Evolutionary conservation across 1,140 invertebrate species (phyloP), one percentile per base, ranked within the genome.

Genomic region (Zaprionus ghesquierei): DNA sequence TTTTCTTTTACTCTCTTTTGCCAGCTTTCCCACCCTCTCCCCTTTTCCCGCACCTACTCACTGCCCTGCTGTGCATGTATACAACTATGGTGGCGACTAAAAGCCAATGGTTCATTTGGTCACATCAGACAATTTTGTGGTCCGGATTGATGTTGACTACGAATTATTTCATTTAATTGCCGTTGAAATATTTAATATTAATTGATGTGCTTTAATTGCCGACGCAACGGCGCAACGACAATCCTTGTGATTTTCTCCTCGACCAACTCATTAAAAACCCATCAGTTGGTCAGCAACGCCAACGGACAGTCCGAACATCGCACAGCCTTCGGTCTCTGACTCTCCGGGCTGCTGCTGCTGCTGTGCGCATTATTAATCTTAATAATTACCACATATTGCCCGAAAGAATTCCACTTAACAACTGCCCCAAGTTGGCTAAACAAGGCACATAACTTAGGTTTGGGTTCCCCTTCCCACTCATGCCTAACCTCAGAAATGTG

Each of bases 151-250:
- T 69, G 81, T 56, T 72, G 63, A 76, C 66, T 59, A 60, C 58
- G 65, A 79, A 77, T 79, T 80, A 84, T 89, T 75, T 71, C 64
- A 79, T 89, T 84, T 89, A 89, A 89, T 78, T 89, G 84, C 77
- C 70, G 71, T 72, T 89, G 79, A 89, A 89, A 89, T 89, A 89
- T 89, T 89, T 89, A 89, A 89, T 84, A 89, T 89, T 89, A 89
- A 89, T 89, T 89, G 87, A 89, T 89, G 84, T 69, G 50, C 79
- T 76, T 89, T 87, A 87, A 87, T 87, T 84, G 69, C 54, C 51
- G 70, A 18, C 31, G 25, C 27, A 44, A 15, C 5, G 13, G 20
- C 35, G 23, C n/a, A n/a, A 25, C 35, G 13, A 8, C 2, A 22
- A 61, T 25, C 38, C 41, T 20, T 41, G 38, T 33, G 29, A 51